Evolutionary conservation across 2,888 invertebrate genomes (phyloP).

Genomic region (Dioctria linearis): DNA sequence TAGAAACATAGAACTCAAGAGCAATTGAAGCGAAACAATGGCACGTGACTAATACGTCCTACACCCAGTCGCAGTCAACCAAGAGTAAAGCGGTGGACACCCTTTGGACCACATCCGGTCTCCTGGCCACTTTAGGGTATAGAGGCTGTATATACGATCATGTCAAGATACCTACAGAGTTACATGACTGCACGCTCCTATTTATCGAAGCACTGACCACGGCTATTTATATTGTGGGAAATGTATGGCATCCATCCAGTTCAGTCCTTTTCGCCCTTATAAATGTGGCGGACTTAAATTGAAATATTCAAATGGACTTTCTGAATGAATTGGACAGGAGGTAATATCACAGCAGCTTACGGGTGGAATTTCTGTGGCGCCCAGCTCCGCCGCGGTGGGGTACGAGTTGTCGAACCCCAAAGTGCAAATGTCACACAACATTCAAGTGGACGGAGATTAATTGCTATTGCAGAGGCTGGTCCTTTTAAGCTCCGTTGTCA

Average conservation of each 20-base stretch:
- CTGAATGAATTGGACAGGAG: conserved; percentile 55
- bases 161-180: conserved; percentile 25
- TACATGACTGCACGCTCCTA: conserved; percentile 36
- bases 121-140: neutral
- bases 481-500: conserved; percentile 53
- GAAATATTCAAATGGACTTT: conserved; percentile 58
- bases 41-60: conserved; percentile 40
- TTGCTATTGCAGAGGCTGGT: conserved; percentile 56
- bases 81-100: neutral
- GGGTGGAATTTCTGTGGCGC: neutral
- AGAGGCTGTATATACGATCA: neutral
- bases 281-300: conserved; percentile 59
- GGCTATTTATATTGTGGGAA: conserved; percentile 57
- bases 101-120: neutral
- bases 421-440: conserved; percentile 59
- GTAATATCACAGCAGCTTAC: conserved; percentile 36
- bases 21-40: conserved; percentile 33
- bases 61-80: neutral
- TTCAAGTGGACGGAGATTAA: conserved; percentile 60
- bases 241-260: conserved; percentile 23
- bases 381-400: neutral
- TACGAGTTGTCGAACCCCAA: conserved; percentile 40
- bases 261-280: conserved; percentile 51
- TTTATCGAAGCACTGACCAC: conserved; percentile 54
- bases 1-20: neutral